phyloP scores from a whole-genome alignment of 2,113 vertebrate genomes.

The Bubo scandiacus region DNA sequence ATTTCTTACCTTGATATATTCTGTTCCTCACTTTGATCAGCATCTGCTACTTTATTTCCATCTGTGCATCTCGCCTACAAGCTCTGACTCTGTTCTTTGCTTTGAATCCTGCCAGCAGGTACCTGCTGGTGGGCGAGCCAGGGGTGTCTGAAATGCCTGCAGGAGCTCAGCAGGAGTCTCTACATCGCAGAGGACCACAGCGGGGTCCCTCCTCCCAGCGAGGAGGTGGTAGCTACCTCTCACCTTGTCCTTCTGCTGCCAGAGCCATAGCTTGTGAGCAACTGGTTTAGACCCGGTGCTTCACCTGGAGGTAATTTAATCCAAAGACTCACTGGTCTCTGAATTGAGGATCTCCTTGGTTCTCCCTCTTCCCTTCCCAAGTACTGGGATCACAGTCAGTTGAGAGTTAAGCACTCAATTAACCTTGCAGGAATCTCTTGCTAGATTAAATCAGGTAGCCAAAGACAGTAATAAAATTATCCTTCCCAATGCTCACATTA shows the following conservation, averaged over 20 bases:
- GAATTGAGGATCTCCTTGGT: neutral
- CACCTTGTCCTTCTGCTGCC: neutral
- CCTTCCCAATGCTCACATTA: neutral
- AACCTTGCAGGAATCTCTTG: neutral
- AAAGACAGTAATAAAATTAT: neutral
- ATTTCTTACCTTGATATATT: neutral
- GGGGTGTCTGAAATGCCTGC: neutral
- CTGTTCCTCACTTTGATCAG: constrained; percentile 25
- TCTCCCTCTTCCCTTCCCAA: neutral
- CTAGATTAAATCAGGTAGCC: neutral
- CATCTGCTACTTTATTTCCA: constrained; percentile 5
- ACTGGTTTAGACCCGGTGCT: neutral
- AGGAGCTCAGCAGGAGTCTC: neutral
- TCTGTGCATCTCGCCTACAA: neutral
- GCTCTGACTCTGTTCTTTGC: neutral
- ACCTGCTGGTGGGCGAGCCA: neutral
- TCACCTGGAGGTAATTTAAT: neutral
- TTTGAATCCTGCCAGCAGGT: neutral
- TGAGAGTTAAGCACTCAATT: neutral
- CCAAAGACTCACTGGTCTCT: neutral
- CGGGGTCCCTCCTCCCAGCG: rapidly evolving
- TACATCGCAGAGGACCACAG: neutral
- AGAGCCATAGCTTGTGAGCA: neutral
- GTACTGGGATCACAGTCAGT: neutral
- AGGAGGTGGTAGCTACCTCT: neutral